Percentiles rank a stretch among this genome's conserved stretches.
Conservation (phyloP, 1,140 invertebrate genomes). For the Idris sp. region DNA sequence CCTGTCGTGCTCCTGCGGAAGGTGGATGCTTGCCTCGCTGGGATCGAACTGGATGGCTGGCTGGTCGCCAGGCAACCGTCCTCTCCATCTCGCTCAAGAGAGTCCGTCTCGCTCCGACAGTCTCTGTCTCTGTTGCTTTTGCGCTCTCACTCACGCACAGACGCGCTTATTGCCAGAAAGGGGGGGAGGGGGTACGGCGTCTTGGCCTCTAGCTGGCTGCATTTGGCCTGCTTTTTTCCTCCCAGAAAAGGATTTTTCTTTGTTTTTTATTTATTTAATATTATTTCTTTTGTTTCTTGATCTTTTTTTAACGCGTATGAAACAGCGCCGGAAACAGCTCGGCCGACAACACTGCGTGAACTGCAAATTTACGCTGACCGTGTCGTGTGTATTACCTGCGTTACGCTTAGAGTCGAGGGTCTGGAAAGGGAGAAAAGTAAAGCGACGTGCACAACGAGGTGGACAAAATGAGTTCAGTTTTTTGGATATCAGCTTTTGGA, state of each 20-base stretch:
- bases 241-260: too few relatives aligned
- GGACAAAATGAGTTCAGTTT: too few relatives aligned
- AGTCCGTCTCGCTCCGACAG: conserved; percentile 24
- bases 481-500: too few relatives aligned
- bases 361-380: conserved; percentile 32
- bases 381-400: conserved; percentile 37
- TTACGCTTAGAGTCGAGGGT: conserved; percentile 32
- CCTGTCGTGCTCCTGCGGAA: conserved; percentile 63
- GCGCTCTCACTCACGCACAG: conserved; percentile 52
- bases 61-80: conserved; percentile 78
- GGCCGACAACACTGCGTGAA: conserved; percentile 6
- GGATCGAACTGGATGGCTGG: conserved; percentile 78
- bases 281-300: too few relatives aligned
- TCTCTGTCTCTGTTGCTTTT: conserved; percentile 17
- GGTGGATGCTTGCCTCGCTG: conserved; percentile 74
- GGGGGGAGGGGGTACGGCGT: conserved; percentile 20
- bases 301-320: too few relatives aligned
- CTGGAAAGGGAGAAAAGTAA: conserved; percentile 21
- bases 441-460: conserved; percentile 28
- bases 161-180: conserved; percentile 39
- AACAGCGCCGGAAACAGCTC: conserved; percentile 25
- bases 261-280: too few relatives aligned
- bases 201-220: conserved; percentile 31
- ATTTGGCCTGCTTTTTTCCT: conserved; percentile 38
- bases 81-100: conserved; percentile 68